These are phyloP conservation scores for Drosophila mimica DNA, from an alignment of 2,888 invertebrate species.

Conservation along the genomic window DNA sequence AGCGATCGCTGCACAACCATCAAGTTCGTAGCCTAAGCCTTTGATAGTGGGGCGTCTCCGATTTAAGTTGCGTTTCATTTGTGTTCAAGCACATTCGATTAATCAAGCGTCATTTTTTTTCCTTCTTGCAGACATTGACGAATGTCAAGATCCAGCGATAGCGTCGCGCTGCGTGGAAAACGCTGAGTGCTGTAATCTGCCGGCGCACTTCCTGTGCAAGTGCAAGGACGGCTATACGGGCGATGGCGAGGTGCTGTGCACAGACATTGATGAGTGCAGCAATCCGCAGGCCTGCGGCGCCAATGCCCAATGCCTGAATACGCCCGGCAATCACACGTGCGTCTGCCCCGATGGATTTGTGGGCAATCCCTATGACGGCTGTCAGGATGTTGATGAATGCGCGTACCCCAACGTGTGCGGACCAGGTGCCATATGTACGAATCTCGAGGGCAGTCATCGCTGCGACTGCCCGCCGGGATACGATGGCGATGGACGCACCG, in stretches of 20 bases:
- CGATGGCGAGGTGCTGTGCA: constrained; percentile 94
- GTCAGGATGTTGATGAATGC: constrained; percentile 94
- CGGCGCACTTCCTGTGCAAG: constrained; percentile 97
- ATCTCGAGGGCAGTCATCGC: constrained; percentile 91
- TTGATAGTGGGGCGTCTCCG: constrained; percentile 38
- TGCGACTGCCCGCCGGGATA: constrained; percentile 94
- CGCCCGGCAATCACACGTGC: constrained; percentile 95
- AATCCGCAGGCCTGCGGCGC: constrained; percentile 92
- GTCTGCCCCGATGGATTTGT: constrained; percentile 92
- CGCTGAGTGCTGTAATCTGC: constrained; percentile 97
- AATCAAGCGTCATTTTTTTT: constrained; percentile 47
- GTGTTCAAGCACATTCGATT: constrained; percentile 53
- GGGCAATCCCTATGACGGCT: constrained; percentile 93
- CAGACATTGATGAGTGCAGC: constrained; percentile 95
- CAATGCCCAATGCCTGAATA: constrained; percentile 93
- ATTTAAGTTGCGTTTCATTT: constrained; percentile 60
- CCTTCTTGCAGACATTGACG: constrained; percentile 91
- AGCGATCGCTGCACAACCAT: constrained; percentile 3
- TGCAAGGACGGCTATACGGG: constrained; percentile 96
- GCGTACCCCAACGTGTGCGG: constrained; percentile 90
- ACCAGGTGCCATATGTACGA: constrained; percentile 91
- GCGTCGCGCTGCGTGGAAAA: constrained; percentile 94
- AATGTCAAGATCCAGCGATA: constrained; percentile 94
- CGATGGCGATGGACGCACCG: constrained; percentile 91
- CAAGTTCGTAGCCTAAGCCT: constrained; percentile 56